A percentile compares a stretch with the other conserved stretches of the same genome.
phyloP scores from a whole-genome alignment of 2,113 vertebrate genomes.

The Colossoma macropomum region DNA sequence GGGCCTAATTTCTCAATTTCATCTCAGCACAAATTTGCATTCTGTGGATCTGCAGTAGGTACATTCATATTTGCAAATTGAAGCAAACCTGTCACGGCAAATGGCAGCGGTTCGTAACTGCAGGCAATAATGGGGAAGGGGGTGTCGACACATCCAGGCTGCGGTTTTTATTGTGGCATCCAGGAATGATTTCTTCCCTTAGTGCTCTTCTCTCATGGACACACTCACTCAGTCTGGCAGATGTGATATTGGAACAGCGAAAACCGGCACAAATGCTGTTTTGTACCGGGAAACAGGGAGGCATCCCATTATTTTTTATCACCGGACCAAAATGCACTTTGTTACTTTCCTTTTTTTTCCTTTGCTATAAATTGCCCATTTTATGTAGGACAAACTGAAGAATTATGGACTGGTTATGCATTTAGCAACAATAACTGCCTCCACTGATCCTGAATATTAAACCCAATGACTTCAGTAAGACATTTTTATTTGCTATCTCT shows the following conservation, averaged over 20 bases:
- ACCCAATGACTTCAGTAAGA: background rate
- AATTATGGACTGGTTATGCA: background rate
- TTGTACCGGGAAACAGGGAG: background rate
- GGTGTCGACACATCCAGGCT: conserved; percentile 19
- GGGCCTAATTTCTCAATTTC: conserved; percentile 3
- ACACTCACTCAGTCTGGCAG: background rate
- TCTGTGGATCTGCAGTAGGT: background rate
- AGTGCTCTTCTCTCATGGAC: background rate
- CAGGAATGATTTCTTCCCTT: conserved; percentile 12
- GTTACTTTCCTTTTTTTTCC: background rate
- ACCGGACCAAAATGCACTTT: background rate
- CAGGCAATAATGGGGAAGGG: conserved; percentile 1
- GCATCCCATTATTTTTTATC: background rate
- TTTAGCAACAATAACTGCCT: background rate
- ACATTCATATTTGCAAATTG: conserved; percentile 28
- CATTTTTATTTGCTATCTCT: background rate
- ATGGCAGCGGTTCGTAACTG: conserved; percentile 19
- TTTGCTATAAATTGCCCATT: background rate
- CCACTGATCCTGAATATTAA: background rate
- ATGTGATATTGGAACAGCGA: background rate
- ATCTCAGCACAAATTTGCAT: background rate
- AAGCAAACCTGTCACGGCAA: conserved; percentile 7
- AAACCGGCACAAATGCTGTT: background rate
- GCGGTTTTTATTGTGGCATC: conserved; percentile 10
- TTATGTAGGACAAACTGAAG: background rate